Percentiles rank a stretch among this genome's conserved stretches.
These are phyloP conservation scores for Macquaria ambigua DNA, from an alignment of 2,113 vertebrate species.

Conservation along the genomic window DNA sequence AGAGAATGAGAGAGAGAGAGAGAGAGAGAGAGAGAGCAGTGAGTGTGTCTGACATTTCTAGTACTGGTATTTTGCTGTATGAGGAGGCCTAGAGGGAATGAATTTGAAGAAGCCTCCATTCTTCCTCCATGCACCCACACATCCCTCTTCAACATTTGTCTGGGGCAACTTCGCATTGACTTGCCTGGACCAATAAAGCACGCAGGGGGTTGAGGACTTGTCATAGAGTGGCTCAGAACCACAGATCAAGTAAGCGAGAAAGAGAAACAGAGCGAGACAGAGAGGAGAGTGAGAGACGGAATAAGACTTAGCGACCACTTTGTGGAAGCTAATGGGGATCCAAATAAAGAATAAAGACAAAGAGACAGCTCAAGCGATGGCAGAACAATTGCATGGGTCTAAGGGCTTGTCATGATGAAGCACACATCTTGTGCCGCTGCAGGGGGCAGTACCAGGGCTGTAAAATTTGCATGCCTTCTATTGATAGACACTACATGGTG, in stretches of 20 bases:
- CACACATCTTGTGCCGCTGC: slow-evolving; percentile 34
- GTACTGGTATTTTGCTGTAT: slow-evolving; percentile 47
- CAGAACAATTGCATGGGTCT: slow-evolving; percentile 42
- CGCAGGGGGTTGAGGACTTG: slow-evolving; percentile 10
- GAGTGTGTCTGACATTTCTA: slow-evolving; percentile 68
- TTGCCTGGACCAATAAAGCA: slow-evolving; percentile 54
- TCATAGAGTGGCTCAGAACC: slow-evolving; percentile 33
- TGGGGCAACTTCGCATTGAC: slow-evolving; percentile 48
- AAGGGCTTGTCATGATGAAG: slow-evolving; percentile 46
- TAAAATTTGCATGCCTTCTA: slow-evolving; percentile 24
- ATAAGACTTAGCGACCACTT: neutral
- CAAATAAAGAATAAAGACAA: slow-evolving; percentile 8
- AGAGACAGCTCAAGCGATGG: slow-evolving; percentile 41
- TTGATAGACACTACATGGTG: slow-evolving; percentile 1
- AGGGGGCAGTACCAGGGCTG: slow-evolving; percentile 4
- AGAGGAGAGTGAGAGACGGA: slow-evolving; percentile 8
- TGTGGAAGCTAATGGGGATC: too few species aligned
- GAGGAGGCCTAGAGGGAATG: slow-evolving; percentile 50
- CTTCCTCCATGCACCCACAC: slow-evolving; percentile 11
- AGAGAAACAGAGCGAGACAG: slow-evolving; percentile 12
- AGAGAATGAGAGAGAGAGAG: neutral
- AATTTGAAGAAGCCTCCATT: slow-evolving; percentile 28
- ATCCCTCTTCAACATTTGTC: slow-evolving; percentile 56
- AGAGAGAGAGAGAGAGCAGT: slow-evolving; percentile 15
- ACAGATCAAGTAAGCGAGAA: slow-evolving; percentile 21